Evolutionary conservation across 1,140 invertebrate species (phyloP), one percentile per base, ranked within the genome.

Genomic region (Aphelenchoides fujianensis): DNA sequence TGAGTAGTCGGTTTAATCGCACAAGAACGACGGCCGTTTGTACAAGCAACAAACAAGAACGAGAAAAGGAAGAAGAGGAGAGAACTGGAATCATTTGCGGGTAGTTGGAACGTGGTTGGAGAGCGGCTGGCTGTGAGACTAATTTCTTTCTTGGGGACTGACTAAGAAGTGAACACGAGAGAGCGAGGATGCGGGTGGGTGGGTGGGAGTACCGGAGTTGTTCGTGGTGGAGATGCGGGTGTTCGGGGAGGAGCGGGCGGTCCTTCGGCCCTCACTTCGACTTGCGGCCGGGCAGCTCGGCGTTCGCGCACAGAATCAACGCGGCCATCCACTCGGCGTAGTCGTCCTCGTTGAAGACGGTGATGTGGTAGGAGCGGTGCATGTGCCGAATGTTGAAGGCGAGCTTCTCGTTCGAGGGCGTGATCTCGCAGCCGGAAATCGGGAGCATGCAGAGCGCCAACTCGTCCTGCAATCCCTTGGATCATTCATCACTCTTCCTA

Each of bases 321-420:
- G 79, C 79, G 16, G 76, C 76, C 63, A 78, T 59, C 76, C 76
- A 78, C 61, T 78, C 79, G 2, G 79, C 76, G 59, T 74, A 67
- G 16, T 81, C 79, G 2, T 23, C 55, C 34, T 78, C 78, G 23
- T 74, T 52, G 23, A n/a, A 30, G 31, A 35, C 53, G 19, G 34
- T 71, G 9, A 78, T 34, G 2, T 28, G 48, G 52, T 78, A 78
- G 12, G 27, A 36, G 19, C 76, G 61, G 35, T 78, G 63, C 48
- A 70, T 57, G 41, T 78, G 76, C 23, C 79, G 70, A 35, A 78
- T 68, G 19, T 59, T 48, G 59, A 78, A 69, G n/a, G 72, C 36
- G n/a, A 63, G 54, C 41, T 79, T 73, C 23, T 78, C 76, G 2
- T 19, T n/a, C 3, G 41, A 59, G 30, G 31, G 74, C 7, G 37